Evolutionary conservation across 2,113 vertebrate genomes (phyloP), one percentile per base, ranked within the genome.

Genomic region (Muscicapa adusta): DNA sequence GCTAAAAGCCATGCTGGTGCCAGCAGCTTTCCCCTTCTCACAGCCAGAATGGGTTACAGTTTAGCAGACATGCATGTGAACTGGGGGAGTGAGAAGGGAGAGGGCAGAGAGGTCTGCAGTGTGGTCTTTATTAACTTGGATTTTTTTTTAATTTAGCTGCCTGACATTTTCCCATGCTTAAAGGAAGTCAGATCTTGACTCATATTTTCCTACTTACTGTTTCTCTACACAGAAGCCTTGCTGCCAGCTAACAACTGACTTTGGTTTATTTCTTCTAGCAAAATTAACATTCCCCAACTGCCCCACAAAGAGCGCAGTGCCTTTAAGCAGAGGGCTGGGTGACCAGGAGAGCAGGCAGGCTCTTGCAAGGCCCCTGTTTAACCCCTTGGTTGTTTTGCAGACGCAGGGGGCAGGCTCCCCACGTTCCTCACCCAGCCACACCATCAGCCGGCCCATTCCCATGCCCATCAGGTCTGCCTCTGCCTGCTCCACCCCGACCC

Each of bases 351-450:
- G 70, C 38, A 40, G 58, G 43, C 3, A 45, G 66, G 71, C 62
- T 74, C 53, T 61, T 45, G 45, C 70, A 62, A 43, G 56, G 85
- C 34, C 58, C 43, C 38, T 10, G 31, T 84, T 94, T 95, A 96
- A 97, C 65, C 42, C 26, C 15, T 73, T 74, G 40, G 78, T 93
- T 98, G 85, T 96, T 89, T 97, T 97, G n/a, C 98, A 99, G 99
- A 99, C 99, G 76, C 99, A 99, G 97, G 99, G 99, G 56, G 98
- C 99, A 25, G 97, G 99, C 63, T 99, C 99, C 34, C 99, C 99
- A 8, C 99, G 99, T 71, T 99, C 99, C 65, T 99, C 99, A 40
- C 99, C 99, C 87, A 99, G 99, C 96, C 99, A 99, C 98, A 99
- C 99, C 54, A 98, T 98, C 97, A 99, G 98, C 97, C 98, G 99